Evolutionary conservation across 2,888 invertebrate species (phyloP), one percentile per base, ranked within the genome.

Genomic region (Hydriomena furcata): DNA sequence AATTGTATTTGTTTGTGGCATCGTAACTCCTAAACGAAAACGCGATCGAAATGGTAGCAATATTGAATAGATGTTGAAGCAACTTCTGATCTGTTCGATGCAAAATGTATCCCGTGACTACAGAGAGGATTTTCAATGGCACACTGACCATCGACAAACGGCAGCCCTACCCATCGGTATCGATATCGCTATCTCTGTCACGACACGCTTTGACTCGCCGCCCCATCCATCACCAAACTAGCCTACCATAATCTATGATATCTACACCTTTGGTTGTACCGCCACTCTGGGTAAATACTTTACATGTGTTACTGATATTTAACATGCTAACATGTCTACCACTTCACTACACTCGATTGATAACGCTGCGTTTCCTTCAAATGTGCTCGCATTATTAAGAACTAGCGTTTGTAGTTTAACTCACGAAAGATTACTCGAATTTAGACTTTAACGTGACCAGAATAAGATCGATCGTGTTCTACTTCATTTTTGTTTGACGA

Each of bases 151-250:
- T 36, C 21, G 36, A 40, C 41, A 42, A 52, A 28, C 42, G 38
- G 11, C 73, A 79, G 56, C 78, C 78, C 78, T 78, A 69, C 4
- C 36, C 8, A 28, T 27, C 47, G 41, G 34, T 45, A 47, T 76
- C 68, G 45, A 41, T 37, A 49, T 21, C 31, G 27, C 1, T 41
- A 49, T 40, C 70, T 84, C 81, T 85, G 84, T 63, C 66, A 55
- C 87, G 69, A 48, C 72, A 80, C 76, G 84, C 89, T 89, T 89
- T 89, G 89, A 84, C 69, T 68, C 78, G 84, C 88, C 89, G 88
- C 76, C 84, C 77, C 82, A 89, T 90, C 89, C 82, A 89, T 89
- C 89, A 90, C 75, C 68, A 58, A 35, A 43, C 47, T 38, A 32
- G 43, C 52, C 52, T 43, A 42, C 47, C 25, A 46, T 34, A 49